Evolutionary conservation across 2,113 vertebrate genomes (phyloP), one percentile per base, ranked within the genome.

Genomic region (Corapipo altera): DNA sequence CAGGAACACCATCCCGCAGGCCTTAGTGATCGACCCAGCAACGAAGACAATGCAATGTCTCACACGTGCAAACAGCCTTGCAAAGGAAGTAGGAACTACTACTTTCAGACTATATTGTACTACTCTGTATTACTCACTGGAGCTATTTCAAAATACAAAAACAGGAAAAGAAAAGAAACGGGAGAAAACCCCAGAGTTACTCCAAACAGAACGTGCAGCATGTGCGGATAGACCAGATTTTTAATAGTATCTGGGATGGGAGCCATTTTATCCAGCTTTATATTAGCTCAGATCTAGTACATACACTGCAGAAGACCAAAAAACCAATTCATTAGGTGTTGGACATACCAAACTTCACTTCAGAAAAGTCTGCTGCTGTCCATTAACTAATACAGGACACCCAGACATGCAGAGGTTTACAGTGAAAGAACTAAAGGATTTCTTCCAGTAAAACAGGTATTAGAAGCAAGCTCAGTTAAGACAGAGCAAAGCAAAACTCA

Each of bases 41-140:
- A 21, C 14, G 44, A 21, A 55, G 66, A 41, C 22, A 57, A 44
- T 0, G 0, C 17, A 22, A 27, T 1, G 15, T 12, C 49, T 44
- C 43, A 8, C 43, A 30, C 0, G 3, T 11, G 58, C 46, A n/a
- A 82, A 55, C 32, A 74, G 8, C 48, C 24, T 41, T 39, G 74
- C 35, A 32, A 73, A 66, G 27, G 37, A 61, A 65, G 27, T 0
- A 24, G 10, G 51, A 88, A 15, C 41, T 22, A 32, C 14, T 54
- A 14, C 35, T 77, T 72, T 51, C 3, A 2, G 33, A 85, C 49
- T 12, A 26, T 32, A 27, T 21, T 27, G 35, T 69, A 30, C 35
- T 86, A 35, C 30, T 49, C 37, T 5, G 6, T 37, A n/a, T 49
- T 58, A 81, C 12, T 70, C 37, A 23, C 44, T n/a, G 43, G 9